Base-by-base conservation (phyloP, 2,797 vertebrate genomes). In the Melanotaenia nigrans region DNA sequence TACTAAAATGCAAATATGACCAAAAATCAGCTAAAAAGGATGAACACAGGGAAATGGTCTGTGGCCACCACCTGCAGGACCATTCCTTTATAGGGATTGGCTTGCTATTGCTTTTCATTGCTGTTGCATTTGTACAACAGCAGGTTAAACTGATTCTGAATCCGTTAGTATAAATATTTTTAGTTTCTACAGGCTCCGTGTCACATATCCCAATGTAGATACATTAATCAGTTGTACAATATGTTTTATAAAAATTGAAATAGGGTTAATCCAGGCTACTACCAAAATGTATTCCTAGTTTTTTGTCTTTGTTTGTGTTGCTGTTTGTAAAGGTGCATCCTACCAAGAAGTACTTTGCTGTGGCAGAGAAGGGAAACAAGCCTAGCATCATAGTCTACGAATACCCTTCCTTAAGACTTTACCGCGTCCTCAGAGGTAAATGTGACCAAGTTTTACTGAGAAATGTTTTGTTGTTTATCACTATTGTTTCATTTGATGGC, bases 361-460 rank as follows among this genome's bases (percentile, higher is more conserved):
- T 96, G 65, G 97, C 96, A 85, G 97, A 99, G 87, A 99, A 98
- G 82, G 97, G 97, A 81, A 75, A 73, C 71, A 90, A 88, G 54
- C 97, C 97, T 33, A 74, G 93, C 75, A 93, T 99, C 83, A 89
- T 98, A 6, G 84, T 99, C 75, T 99, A 98, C 32, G 93, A 96
- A 61, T 97, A 94, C 77, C 96, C 97, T 59, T 96, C 95, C 0
- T 76, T 97, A 83, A 92, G 55, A 22, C 96, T 93, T 1, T 94
- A 95, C 85, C 94, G 96, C 77, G 92, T 97, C 75, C 94, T 99
- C 45, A 90, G 72, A 95, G 97, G 98, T 98, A 89, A 71, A 38
- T 16, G 0, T 0, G 1, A 57, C 16, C 2, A 1, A 22, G 22
- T 25, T n/a, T 4, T 13, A n/a, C 8, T 9, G 1, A 55, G 5